phyloP scores from a whole-genome alignment of 2,113 vertebrate genomes.

The Clarias batrachus region DNA sequence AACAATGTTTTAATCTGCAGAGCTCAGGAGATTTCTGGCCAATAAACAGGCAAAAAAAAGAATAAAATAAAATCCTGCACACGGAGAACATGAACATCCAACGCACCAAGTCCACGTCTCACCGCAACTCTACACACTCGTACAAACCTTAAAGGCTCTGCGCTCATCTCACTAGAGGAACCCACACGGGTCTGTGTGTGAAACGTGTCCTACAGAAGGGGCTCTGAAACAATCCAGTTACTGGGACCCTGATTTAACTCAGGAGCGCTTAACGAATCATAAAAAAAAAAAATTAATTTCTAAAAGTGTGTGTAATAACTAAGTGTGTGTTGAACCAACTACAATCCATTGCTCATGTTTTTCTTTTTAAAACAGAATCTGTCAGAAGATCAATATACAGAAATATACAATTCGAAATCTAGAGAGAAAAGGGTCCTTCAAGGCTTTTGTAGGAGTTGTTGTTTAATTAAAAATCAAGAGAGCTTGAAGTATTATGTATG shows the following conservation, averaged over 20 bases:
- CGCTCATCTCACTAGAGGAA: neutral
- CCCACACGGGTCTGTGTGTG: neutral
- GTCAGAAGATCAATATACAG: neutral
- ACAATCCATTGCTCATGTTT: neutral
- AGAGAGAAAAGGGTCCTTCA: neutral
- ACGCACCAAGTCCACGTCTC: too few species aligned
- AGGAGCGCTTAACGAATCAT: neutral
- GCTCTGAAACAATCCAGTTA: neutral
- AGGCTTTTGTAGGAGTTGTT: neutral
- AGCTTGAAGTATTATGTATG: too few species aligned
- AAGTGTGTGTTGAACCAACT: neutral
- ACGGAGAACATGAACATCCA: neutral
- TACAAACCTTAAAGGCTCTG: neutral
- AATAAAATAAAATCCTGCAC: neutral
- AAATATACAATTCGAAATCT: neutral
- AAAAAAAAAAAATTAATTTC: neutral
- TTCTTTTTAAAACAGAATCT: neutral
- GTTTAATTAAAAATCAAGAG: neutral
- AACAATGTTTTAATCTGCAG: conserved; percentile 48
- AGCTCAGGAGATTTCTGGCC: conserved; percentile 45
- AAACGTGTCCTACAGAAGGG: neutral
- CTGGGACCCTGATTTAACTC: neutral
- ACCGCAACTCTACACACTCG: neutral
- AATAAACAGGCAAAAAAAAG: neutral
- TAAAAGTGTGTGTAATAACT: neutral